A percentile compares a stretch with the other conserved stretches of the same genome.
Conservation (phyloP, 2,888 invertebrate species). For the Meiosimyza decipiens region DNA sequence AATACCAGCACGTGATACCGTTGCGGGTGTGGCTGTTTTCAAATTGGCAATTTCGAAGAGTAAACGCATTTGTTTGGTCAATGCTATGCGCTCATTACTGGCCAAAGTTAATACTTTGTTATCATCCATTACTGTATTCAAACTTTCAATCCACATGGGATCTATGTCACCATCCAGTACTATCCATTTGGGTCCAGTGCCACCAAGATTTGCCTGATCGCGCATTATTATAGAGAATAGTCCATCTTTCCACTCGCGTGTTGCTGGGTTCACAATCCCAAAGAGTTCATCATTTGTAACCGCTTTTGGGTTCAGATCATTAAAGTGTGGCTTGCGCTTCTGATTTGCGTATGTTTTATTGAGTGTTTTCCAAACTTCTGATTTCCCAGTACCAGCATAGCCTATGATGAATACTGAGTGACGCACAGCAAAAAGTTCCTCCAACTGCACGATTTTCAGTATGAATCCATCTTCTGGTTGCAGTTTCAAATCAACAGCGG, state of each 20-base stretch:
- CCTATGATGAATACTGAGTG: slow-evolving; percentile 93
- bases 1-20: slow-evolving; percentile 94
- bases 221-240: slow-evolving; percentile 92
- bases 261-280: slow-evolving; percentile 92
- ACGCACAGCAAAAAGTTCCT: slow-evolving; percentile 91
- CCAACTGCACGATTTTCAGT: slow-evolving; percentile 88
- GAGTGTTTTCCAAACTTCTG: slow-evolving; percentile 92
- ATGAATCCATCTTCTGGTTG: slow-evolving; percentile 93
- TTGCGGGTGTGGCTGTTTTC: slow-evolving; percentile 93
- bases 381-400: slow-evolving; percentile 91
- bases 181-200: slow-evolving; percentile 92
- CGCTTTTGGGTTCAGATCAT: slow-evolving; percentile 95
- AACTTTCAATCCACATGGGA: slow-evolving; percentile 98
- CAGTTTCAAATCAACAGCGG: slow-evolving; percentile 83
- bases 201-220: slow-evolving; percentile 89
- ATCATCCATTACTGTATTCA: slow-evolving; percentile 97
- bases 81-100: slow-evolving; percentile 92
- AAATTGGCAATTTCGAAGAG: slow-evolving; percentile 94
- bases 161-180: slow-evolving; percentile 96
- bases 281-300: slow-evolving; percentile 96
- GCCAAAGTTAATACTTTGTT: slow-evolving; percentile 93
- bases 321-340: slow-evolving; percentile 83
- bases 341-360: slow-evolving; percentile 84
- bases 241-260: slow-evolving; percentile 94
- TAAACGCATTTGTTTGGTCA: slow-evolving; percentile 88